A percentile compares a stretch with the other conserved stretches of the same genome.
phyloP scores from a whole-genome alignment of 2,888 invertebrate species.

The Odontocolon sp. region DNA sequence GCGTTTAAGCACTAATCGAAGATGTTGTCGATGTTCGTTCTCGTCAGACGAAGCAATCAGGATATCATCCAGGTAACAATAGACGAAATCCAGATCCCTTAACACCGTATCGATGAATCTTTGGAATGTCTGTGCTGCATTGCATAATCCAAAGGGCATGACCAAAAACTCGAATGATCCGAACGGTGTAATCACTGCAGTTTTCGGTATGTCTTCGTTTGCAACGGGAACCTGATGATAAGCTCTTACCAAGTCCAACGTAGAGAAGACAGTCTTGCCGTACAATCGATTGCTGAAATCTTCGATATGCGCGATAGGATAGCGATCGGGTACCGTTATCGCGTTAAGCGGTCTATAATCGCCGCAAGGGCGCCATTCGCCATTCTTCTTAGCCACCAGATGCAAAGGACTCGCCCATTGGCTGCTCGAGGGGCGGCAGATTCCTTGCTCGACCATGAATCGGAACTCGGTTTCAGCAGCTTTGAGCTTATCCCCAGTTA shows the following conservation, averaged over 20 bases:
- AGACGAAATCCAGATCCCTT: conserved; percentile 57
- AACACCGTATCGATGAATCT: conserved; percentile 61
- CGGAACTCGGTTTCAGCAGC: conserved; percentile 71
- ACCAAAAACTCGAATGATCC: conserved; percentile 68
- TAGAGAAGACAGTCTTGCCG: conserved; percentile 64
- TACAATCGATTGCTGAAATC: conserved; percentile 64
- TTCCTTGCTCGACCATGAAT: conserved; percentile 71
- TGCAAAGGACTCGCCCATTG: conserved; percentile 68
- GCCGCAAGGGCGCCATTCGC: conserved; percentile 75
- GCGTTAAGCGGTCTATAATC: conserved; percentile 70
- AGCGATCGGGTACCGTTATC: conserved; percentile 67
- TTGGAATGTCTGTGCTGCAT: conserved; percentile 69
- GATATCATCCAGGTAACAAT: conserved; percentile 61
- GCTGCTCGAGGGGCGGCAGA: conserved; percentile 75
- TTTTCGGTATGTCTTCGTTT: conserved; percentile 68
- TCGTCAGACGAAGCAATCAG: conserved; percentile 49
- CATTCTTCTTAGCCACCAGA: conserved; percentile 39
- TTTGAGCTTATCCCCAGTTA: conserved; percentile 67
- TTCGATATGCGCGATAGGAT: conserved; percentile 70
- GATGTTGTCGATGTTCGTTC: conserved; percentile 51
- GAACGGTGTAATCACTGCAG: conserved; percentile 71
- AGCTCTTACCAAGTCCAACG: conserved; percentile 65
- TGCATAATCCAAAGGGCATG: conserved; percentile 70
- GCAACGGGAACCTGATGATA: conserved; percentile 72
- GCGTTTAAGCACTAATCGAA: conserved; percentile 52